These are phyloP conservation scores for Peromyscus leucopus DNA, from an alignment of 2,113 vertebrate species.

Conservation along the genomic window DNA sequence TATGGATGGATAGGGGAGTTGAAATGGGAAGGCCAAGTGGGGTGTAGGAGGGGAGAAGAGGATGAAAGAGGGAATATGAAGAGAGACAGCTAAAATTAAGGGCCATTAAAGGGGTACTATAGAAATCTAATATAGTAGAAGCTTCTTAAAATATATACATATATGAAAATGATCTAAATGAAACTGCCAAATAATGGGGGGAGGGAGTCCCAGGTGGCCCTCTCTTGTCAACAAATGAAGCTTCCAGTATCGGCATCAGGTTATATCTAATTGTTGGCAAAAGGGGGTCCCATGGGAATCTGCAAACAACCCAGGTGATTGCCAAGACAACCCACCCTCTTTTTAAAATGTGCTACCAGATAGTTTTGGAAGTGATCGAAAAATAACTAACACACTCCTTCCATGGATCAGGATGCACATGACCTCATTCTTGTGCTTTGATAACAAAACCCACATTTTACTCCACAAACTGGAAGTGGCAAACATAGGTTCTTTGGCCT, in stretches of 20 bases:
- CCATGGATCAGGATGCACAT: neutral
- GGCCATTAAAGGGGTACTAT: neutral
- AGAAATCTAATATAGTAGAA: neutral
- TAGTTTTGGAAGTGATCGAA: neutral
- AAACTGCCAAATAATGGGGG: neutral
- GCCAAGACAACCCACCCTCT: neutral
- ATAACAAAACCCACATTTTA: slow-evolving; percentile 6
- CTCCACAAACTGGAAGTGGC: neutral
- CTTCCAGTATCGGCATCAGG: neutral
- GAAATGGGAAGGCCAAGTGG: neutral
- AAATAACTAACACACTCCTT: neutral
- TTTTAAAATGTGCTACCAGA: too few species aligned
- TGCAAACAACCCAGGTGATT: neutral
- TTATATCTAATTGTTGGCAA: neutral
- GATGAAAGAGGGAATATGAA: neutral
- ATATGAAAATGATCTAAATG: neutral
- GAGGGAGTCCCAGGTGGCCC: neutral
- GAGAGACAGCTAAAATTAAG: neutral
- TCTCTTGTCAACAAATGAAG: neutral
- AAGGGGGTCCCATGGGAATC: neutral
- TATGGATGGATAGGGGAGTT: neutral
- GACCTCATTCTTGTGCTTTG: neutral
- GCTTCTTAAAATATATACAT: neutral
- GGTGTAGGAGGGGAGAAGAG: neutral
- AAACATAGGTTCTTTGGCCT: neutral